Evolutionary conservation across 1,140 invertebrate genomes (phyloP).

Genomic region (Steinernema feltiae): DNA sequence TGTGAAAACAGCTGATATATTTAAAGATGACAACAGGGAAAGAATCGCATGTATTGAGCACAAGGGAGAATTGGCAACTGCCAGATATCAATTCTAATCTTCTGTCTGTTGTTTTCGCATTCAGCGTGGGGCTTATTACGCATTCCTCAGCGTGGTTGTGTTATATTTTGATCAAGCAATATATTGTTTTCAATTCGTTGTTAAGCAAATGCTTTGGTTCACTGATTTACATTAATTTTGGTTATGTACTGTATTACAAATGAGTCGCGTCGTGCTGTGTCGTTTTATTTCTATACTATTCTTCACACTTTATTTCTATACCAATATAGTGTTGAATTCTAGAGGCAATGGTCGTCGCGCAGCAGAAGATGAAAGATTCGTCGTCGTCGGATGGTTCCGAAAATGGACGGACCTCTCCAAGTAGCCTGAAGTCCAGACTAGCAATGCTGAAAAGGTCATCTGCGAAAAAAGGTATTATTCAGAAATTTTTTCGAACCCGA

Average conservation of each 20-base stretch:
- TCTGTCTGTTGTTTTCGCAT: neutral
- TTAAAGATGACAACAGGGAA: neutral
- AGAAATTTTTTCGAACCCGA: neutral
- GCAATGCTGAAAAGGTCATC: conserved; percentile 40
- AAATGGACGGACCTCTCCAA: neutral
- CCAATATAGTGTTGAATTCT: neutral
- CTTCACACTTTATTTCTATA: conserved; percentile 17
- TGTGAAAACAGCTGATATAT: neutral
- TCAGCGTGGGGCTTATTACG: neutral
- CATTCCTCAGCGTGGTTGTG: neutral
- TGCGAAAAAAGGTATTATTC: conserved; percentile 32
- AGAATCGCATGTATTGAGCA: neutral
- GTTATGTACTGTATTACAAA: too few species aligned
- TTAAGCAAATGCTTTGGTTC: too few species aligned
- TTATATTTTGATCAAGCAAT: neutral
- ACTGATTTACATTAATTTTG: too few species aligned
- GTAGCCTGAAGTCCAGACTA: conserved; percentile 28
- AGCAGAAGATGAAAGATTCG: conserved; percentile 35
- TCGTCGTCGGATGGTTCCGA: neutral
- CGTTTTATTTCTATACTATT: neutral
- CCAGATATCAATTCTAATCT: neutral
- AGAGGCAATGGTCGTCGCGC: conserved; percentile 39
- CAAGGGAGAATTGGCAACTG: neutral
- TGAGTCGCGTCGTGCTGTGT: neutral
- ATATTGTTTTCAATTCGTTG: neutral